Evolutionary conservation across 2,888 invertebrate species (phyloP), one percentile per base, ranked within the genome.

Genomic region (Epinotia brunnichana): DNA sequence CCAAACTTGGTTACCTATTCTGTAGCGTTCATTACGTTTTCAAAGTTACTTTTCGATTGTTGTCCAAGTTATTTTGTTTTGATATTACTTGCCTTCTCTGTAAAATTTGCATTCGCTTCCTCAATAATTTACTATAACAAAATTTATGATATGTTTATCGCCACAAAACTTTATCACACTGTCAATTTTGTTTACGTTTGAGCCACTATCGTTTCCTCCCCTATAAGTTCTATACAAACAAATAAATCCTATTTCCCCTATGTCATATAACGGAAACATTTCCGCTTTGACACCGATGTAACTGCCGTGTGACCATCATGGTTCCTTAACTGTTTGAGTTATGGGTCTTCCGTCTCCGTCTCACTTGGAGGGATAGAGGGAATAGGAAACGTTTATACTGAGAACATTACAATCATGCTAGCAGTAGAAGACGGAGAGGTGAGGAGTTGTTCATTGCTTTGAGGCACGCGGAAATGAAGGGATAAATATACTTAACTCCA

Each of bases 271-370:
- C 84, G 86, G 88, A 89, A 85, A 84, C 83, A 81, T 85, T 88
- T 91, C 92, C 92, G 91, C 82, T 89, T 88, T 85, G 83, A 87
- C 88, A 86, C 83, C 78, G 76, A 81, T 81, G 84, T 88, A 88
- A 90, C 89, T 87, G 84, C 83, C 89, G 90, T 90, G 91, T 84
- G 80, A 78, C 78, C 75, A 75, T 78, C 74, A 81, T 81, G 81
- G 82, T 80, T 78, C 81, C 80, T 83, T 79, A 84, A 82, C 77
- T 79, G 80, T 78, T 81, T 85, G 85, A 89, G 77, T 82, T 86
- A 87, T 84, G 77, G 59, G 74, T 59, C 11, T 61, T 71, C 69
- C 78, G 74, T 84, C 85, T 77, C 80, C 69, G 78, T 85, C 76
- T 48, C 75, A 74, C 79, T 59, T 19, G 5, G 7, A 17, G 4